Evolutionary conservation across 2,113 vertebrate species (phyloP), one percentile per base, ranked within the genome.

Genomic region (Oncorhynchus kisutch): DNA sequence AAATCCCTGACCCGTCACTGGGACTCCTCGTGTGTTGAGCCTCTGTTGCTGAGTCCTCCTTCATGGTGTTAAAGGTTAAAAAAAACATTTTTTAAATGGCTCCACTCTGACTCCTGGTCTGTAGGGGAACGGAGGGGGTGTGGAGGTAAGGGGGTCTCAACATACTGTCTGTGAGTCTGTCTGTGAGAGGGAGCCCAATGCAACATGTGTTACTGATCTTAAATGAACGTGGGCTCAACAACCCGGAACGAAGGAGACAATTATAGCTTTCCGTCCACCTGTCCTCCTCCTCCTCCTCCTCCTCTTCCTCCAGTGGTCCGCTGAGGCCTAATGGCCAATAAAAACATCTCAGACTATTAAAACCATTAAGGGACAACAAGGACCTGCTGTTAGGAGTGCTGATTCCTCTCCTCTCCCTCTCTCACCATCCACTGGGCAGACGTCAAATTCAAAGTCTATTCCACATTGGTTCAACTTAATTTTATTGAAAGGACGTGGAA

Each of bases 201-300:
- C 65, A 81, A 54, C 86, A 84, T 70, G n/a, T 78, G 84, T 78
- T 82, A 81, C 70, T 71, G 60, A 82, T 87, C 65, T 74, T 49
- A 69, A 72, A 29, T 68, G 14, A 83, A 81, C 54, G 54, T 70
- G n/a, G 49, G 45, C 59, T 59, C 1, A 71, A 72, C 70, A 12
- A 82, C 67, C 62, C 69, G 74, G 73, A 75, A 65, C 64, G 4
- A 14, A 29, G 13, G 74, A 62, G 78, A 81, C 81, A 48, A 13
- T 54, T 24, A 73, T 77, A 76, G n/a, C 5, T 2, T 69, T 64
- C 48, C 60, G 2, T 13, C 14, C 45, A 27, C 75, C 73, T 72
- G 6, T 76, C 64, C 73, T 73, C 29, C 9, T 8, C 0, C 25
- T 20, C 51, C 76, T 57, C 69, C 20, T 31, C 65, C n/a, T 25